Base-by-base conservation (phyloP, 2,888 invertebrate genomes). In the Erebia palarica region DNA sequence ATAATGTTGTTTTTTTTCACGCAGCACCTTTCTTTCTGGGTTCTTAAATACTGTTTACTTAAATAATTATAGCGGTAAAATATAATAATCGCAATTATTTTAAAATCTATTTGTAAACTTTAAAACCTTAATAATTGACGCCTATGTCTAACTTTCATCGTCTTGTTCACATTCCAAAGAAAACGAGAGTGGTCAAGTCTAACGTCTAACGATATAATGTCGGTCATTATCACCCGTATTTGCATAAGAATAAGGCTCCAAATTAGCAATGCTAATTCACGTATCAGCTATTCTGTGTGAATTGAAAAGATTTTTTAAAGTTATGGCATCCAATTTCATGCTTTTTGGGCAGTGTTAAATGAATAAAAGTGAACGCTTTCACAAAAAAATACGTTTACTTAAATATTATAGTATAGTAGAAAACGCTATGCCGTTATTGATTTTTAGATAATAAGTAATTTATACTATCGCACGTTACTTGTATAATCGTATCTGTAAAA, bases 261-360 rank as follows among this genome's bases (percentile, higher is more conserved):
- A 71, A 61, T 69, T 65, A 61, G 69, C 55, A 73, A 65, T 59
- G 66, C 64, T 21, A 57, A 59, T 66, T 60, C 59, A 44, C 16
- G 49, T 61, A 72, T 67, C 71, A 27, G 65, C 27, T 59, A 53
- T 60, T 68, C 61, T 18, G 27, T 27, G 49, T 14, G 60, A 73
- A 79, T 81, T 79, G 78, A 79, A 78, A 81, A 76, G 74, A 82
- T 81, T 80, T 81, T 78, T 81, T 27, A 13, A 13, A 76, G 76
- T 75, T 78, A 75, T 75, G 77, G 75, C 77, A 74, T 75, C 74
- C 81, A 85, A 87, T 86, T 87, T 87, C 82, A 85, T 84, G 86
- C 82, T 77, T 79, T 84, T 85, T 82, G 78, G 76, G 67, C 79
- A 78, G 75, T 51, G 60, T 68, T 77, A 77, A 75, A 78, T 78